Evolutionary conservation across 1,140 invertebrate genomes (phyloP).

Genomic region (Conus betulinus): DNA sequence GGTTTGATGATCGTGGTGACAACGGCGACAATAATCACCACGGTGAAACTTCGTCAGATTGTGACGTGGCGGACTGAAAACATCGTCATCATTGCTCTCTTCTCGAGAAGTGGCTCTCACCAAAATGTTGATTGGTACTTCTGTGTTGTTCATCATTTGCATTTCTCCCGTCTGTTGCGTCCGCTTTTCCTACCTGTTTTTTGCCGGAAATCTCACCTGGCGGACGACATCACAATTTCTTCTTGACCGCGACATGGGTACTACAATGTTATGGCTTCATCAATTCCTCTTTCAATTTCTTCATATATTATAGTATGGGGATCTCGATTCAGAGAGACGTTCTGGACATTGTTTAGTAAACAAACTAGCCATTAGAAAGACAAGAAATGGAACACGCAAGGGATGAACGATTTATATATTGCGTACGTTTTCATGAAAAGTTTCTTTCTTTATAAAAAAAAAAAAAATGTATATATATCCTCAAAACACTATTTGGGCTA

Average conservation of each 20-base stretch:
- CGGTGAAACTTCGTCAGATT: not conserved
- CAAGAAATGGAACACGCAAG: too few relatives aligned
- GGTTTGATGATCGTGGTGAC: not conserved
- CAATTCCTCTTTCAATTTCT: too few relatives aligned
- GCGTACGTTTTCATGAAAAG: too few relatives aligned
- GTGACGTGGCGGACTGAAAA: not conserved
- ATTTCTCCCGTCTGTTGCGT: not conserved
- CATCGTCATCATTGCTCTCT: not conserved
- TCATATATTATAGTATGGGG: too few relatives aligned
- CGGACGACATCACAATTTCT: conserved; percentile 4
- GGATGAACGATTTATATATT: too few relatives aligned
- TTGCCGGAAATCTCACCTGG: not conserved
- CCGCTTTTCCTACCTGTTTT: not conserved
- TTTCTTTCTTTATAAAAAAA: too few relatives aligned
- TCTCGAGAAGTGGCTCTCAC: conserved; percentile 3
- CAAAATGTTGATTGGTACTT: conserved; percentile 25
- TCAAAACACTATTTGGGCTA: too few relatives aligned
- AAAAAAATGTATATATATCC: too few relatives aligned
- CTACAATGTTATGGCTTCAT: too few relatives aligned
- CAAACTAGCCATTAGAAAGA: too few relatives aligned
- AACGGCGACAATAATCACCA: not conserved
- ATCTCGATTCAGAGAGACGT: too few relatives aligned
- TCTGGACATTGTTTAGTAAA: too few relatives aligned
- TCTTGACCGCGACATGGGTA: not conserved
- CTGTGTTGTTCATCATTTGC: conserved; percentile 17